Evolutionary conservation across 2,797 vertebrate genomes (phyloP).

Genomic region (Spatula versicolor): DNA sequence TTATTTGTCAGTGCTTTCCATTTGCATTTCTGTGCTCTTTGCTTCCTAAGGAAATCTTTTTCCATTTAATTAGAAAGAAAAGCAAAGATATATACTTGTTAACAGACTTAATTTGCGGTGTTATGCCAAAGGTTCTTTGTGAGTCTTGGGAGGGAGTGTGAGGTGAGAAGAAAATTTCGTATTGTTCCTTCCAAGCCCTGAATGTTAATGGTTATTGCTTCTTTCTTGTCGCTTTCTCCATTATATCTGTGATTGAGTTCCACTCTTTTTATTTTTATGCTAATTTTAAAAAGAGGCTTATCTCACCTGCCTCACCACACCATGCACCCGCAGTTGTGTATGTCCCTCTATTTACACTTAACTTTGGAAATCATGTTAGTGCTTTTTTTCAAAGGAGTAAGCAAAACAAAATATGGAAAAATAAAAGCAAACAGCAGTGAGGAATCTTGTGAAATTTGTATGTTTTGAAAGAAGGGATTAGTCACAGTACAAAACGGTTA

Average conservation of each 20-base stretch:
- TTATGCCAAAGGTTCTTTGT: constrained; percentile 16
- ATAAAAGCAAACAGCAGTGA: background rate
- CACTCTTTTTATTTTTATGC: background rate
- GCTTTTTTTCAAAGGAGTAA: background rate
- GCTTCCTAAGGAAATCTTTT: constrained; percentile 46
- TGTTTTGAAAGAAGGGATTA: background rate
- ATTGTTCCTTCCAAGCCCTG: background rate
- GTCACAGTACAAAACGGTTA: background rate
- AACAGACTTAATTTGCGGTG: constrained; percentile 41
- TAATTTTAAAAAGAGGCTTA: background rate
- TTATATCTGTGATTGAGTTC: background rate
- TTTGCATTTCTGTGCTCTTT: constrained; percentile 63
- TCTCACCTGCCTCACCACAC: background rate
- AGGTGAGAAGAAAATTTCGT: background rate
- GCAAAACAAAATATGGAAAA: background rate
- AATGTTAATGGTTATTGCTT: background rate
- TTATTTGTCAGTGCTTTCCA: constrained; percentile 28
- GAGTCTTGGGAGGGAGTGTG: background rate
- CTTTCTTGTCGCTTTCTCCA: background rate
- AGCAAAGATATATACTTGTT: constrained; percentile 34
- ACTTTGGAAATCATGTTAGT: background rate
- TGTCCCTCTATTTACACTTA: too few relatives aligned
- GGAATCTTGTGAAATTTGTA: background rate
- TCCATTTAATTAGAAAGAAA: constrained; percentile 48
- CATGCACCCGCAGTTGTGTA: fast-evolving